phyloP scores from a whole-genome alignment of 1,140 invertebrate species.

The Neomicropteryx cornuta region DNA sequence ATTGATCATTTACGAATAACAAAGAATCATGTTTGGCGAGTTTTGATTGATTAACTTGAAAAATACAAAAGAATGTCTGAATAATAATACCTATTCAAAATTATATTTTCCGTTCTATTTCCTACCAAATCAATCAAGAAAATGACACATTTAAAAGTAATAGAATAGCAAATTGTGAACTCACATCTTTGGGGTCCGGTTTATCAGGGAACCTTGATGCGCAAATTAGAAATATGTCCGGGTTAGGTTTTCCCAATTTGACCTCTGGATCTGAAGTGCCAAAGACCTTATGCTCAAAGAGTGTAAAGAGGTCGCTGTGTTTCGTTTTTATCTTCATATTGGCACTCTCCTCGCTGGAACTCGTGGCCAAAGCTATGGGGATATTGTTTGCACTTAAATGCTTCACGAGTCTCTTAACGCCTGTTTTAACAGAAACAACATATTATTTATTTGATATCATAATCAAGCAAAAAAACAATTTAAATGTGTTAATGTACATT shows the following conservation, averaged over 20 bases:
- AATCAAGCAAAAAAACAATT: no score
- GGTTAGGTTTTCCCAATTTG: slow-evolving; percentile 62
- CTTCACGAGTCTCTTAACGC: slow-evolving; percentile 46
- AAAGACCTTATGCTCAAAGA: slow-evolving; percentile 56
- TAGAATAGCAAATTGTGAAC: no score
- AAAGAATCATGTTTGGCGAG: no score
- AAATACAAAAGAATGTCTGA: no score
- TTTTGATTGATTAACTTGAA: no score
- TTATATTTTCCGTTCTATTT: no score
- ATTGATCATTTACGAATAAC: no score
- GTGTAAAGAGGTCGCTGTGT: slow-evolving; percentile 50
- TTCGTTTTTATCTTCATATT: slow-evolving; percentile 54
- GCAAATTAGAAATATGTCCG: slow-evolving; percentile 66
- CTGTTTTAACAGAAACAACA: slow-evolving; percentile 11
- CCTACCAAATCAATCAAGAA: no score
- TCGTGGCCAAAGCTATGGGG: slow-evolving; percentile 66
- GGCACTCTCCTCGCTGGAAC: slow-evolving; percentile 49
- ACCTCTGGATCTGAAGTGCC: slow-evolving; percentile 64
- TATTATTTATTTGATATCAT: neutral
- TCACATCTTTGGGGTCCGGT: slow-evolving; percentile 43
- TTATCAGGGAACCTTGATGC: slow-evolving; percentile 52
- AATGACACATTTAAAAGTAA: no score
- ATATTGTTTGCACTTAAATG: slow-evolving; percentile 54
- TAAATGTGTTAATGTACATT: no score
- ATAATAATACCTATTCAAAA: no score